Percentiles rank a stretch among this genome's conserved stretches.
Conservation (phyloP, 2,888 invertebrate genomes). For the Polylopha cassiicola region DNA sequence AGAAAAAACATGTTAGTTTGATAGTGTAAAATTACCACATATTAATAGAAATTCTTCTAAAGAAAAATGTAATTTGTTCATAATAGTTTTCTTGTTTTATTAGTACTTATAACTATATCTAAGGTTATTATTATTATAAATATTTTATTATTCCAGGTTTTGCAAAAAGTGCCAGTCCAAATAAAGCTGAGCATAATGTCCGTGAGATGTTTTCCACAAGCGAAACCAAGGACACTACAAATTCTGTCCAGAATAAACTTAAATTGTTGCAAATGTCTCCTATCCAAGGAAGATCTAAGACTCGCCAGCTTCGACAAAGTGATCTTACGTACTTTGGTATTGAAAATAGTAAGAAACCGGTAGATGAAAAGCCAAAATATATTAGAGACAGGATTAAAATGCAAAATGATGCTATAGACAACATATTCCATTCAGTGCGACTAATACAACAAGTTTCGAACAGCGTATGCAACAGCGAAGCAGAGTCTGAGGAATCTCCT, state of each 20-base stretch:
- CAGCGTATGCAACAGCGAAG: slow-evolving; percentile 64
- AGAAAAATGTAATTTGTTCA: not conserved
- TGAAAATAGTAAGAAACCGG: slow-evolving; percentile 24
- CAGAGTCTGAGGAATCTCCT: slow-evolving; percentile 60
- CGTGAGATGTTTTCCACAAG: too few species aligned
- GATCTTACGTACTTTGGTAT: slow-evolving; percentile 79
- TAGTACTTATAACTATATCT: too few species aligned
- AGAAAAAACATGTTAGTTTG: not conserved
- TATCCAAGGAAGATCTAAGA: slow-evolving; percentile 43
- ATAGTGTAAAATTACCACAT: too few species aligned
- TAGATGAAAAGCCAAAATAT: slow-evolving; percentile 20
- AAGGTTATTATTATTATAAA: not conserved
- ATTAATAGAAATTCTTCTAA: not conserved
- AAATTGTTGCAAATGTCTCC: slow-evolving; percentile 44
- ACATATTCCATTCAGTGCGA: slow-evolving; percentile 61
- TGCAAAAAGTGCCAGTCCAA: slow-evolving; percentile 30
- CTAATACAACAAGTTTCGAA: slow-evolving; percentile 60
- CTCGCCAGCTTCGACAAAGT: slow-evolving; percentile 75
- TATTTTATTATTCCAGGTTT: slow-evolving; percentile 23
- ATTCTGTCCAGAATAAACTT: slow-evolving; percentile 37
- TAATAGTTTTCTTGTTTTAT: too few species aligned
- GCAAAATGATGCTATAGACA: slow-evolving; percentile 40
- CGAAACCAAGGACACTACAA: slow-evolving; percentile 23
- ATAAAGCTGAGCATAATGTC: too few species aligned
- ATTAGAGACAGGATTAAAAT: slow-evolving; percentile 25